Evolutionary conservation across 1,140 invertebrate species (phyloP).

Genomic region (Drosophila nigromelanica): DNA sequence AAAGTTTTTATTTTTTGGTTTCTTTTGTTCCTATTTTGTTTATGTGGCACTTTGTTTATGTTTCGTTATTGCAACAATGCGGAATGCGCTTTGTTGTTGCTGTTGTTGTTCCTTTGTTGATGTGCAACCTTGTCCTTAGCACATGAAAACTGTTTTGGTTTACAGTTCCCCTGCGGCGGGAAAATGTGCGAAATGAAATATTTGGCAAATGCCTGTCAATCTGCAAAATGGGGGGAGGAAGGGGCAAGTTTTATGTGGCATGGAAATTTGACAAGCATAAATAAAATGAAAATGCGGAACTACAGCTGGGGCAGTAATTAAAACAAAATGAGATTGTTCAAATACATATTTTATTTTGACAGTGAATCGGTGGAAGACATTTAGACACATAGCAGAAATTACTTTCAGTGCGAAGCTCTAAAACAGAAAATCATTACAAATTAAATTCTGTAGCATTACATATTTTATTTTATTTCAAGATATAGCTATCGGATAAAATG

Average conservation of each 20-base stretch:
- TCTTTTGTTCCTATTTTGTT: conserved; percentile 38
- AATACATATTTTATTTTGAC: neutral
- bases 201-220: conserved; percentile 43
- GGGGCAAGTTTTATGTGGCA: conserved; percentile 20
- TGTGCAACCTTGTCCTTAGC: conserved; percentile 75
- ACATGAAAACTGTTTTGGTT: conserved; percentile 67
- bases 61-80: conserved; percentile 61
- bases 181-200: conserved; percentile 32
- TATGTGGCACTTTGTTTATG: conserved; percentile 71
- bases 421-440: no score
- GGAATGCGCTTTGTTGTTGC: conserved; percentile 50
- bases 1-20: conserved; percentile 3
- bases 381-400: no score
- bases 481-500: no score
- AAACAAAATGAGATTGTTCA: neutral
- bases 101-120: conserved; percentile 18
- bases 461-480: no score
- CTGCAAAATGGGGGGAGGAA: neutral
- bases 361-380: no score
- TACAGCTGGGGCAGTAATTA: neutral
- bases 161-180: conserved; percentile 34
- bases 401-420: no score
- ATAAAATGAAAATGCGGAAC: conserved; percentile 38
- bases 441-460: no score
- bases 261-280: conserved; percentile 43